These are phyloP conservation scores for Cydia strobilella DNA, from an alignment of 1,140 invertebrate genomes.

Conservation along the genomic window DNA sequence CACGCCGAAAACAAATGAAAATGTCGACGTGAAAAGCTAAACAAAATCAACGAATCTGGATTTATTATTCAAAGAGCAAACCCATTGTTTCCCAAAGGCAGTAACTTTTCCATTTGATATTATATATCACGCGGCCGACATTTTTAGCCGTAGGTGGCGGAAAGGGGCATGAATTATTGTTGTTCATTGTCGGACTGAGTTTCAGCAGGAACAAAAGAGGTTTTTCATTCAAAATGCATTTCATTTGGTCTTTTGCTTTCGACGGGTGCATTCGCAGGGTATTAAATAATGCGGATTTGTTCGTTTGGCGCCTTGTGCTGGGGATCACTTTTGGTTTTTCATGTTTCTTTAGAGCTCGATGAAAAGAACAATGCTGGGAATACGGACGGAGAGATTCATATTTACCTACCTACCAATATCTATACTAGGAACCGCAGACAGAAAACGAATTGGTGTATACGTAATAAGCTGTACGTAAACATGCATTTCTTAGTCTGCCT, in stretches of 20 bases:
- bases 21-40: slow-evolving; percentile 40
- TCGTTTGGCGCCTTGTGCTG: slow-evolving; percentile 45
- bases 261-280: slow-evolving; percentile 69
- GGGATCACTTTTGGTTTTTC: slow-evolving; percentile 43
- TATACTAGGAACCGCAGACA: neutral
- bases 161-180: slow-evolving; percentile 79
- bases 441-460: too few relatives aligned
- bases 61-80: slow-evolving; percentile 65
- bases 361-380: neutral
- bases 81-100: slow-evolving; percentile 65
- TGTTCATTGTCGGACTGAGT: slow-evolving; percentile 74
- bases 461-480: too few relatives aligned
- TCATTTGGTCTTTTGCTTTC: slow-evolving; percentile 78
- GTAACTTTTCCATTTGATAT: slow-evolving; percentile 76
- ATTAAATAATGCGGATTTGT: slow-evolving; percentile 73
- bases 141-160: slow-evolving; percentile 79
- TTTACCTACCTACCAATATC: neutral
- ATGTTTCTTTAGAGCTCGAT: slow-evolving; percentile 2
- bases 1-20: slow-evolving; percentile 28
- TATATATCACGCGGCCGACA: slow-evolving; percentile 77
- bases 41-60: slow-evolving; percentile 52
- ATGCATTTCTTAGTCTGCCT: too few relatives aligned
- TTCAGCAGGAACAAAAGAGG: slow-evolving; percentile 71
- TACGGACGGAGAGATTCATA: neutral
- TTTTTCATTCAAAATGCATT: slow-evolving; percentile 78